Evolutionary conservation across 2,113 vertebrate genomes (phyloP).

Genomic region (Baryphthengus martii): DNA sequence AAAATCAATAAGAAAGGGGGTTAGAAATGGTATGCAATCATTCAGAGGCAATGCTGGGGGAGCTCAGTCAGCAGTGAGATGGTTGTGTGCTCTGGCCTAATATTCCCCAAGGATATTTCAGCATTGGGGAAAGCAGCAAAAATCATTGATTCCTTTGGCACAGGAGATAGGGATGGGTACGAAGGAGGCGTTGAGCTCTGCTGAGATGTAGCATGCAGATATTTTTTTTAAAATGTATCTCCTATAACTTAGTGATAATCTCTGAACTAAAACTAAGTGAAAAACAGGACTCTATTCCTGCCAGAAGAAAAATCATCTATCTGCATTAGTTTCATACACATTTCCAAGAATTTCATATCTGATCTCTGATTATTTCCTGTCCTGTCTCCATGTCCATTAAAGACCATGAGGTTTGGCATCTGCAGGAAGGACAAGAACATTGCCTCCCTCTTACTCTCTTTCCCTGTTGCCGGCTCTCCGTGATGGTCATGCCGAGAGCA

Average conservation of each 20-base stretch:
- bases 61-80: background rate
- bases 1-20: background rate
- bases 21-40: background rate
- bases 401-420: background rate
- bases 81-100: background rate
- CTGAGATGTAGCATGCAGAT: background rate
- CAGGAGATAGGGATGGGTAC: background rate
- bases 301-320: background rate
- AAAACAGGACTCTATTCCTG: background rate
- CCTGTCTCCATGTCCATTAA: rapidly evolving
- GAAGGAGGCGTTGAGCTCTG: background rate
- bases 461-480: background rate
- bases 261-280: background rate
- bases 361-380: background rate
- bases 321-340: background rate
- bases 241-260: background rate
- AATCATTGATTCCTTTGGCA: background rate
- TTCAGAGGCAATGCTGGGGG: background rate
- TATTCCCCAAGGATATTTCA: background rate
- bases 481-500: rapidly evolving
- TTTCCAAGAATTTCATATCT: background rate
- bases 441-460: background rate
- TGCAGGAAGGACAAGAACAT: background rate
- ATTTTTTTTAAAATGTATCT: background rate
- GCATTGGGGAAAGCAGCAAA: background rate